Base-by-base conservation (phyloP, 1,140 invertebrate species). In the Maconellicoccus hirsutus region DNA sequence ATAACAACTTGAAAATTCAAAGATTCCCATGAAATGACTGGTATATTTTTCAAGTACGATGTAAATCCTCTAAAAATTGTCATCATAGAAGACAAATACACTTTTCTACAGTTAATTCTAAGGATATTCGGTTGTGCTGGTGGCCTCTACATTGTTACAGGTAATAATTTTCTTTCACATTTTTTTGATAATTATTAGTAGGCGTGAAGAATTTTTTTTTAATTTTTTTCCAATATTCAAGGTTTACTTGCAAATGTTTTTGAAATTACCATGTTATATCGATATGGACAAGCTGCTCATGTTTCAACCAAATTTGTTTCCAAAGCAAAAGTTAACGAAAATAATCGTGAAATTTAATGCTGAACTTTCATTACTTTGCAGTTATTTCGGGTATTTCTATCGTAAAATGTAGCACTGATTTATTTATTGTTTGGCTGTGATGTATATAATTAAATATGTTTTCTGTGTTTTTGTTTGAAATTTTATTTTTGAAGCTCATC, bases 31-130 rank as follows among this genome's bases (percentile, higher is more conserved):
- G 94, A 93, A 4, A 87, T 93, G 21, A 91, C 94, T 8, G 94
- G 94, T 29, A 92, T 97, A 75, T 97, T 93, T 79, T 91, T 97
- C 75, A 96, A 96, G 79, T 98, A 97, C 80, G 93, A 96, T 76
- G 88, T 92, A 79, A 91, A 90, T 73, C 89, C 92, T 4, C 79
- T 97, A 26, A 93, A 93, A 82, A 88, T 97, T 23, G 85, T 86
- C 76, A 91, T 96, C 0, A 86, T 81, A 69, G 90, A 95, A 80
- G 87, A 93, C 77, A 84, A 88, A 73, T 90, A 91, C 76, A 86
- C 89, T 72, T 77, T 92, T 42, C 81, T 87, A 73, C 86, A 90
- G 78, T 95, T 97, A 81, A 81, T 91, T 59, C 85, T 95, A 22
- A 86, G 91, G 76, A 80, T 97, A 4, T 94, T 92, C 83, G 92